These are phyloP conservation scores for Morone chrysops DNA, from an alignment of 2,113 vertebrate species.

Conservation along the genomic window DNA sequence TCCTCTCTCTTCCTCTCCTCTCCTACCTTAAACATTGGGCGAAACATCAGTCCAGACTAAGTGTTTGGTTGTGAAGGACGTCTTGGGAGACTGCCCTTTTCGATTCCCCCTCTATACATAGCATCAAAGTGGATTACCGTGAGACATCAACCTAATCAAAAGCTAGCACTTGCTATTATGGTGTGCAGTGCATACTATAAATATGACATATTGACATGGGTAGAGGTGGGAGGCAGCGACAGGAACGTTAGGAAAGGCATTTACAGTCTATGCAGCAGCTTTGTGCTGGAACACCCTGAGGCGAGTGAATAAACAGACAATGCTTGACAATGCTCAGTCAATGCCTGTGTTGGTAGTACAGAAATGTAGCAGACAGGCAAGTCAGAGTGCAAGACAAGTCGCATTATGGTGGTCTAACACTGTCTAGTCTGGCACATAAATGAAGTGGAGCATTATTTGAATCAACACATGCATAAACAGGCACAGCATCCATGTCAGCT, in stretches of 20 bases:
- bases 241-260: constrained; percentile 46
- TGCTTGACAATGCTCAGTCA: constrained; percentile 52
- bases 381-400: constrained; percentile 49
- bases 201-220: constrained; percentile 51
- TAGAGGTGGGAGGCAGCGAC: constrained; percentile 41
- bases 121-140: constrained; percentile 32
- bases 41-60: background rate
- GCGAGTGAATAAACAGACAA: constrained; percentile 63
- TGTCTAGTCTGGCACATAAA: constrained; percentile 21
- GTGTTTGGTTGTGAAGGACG: constrained; percentile 34
- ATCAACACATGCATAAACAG: constrained; percentile 40
- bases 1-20: constrained; percentile 19
- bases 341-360: constrained; percentile 44
- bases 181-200: constrained; percentile 40
- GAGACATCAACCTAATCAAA: constrained; percentile 59
- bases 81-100: constrained; percentile 11
- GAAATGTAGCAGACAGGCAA: constrained; percentile 51
- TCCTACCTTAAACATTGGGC: constrained; percentile 43
- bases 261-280: constrained; percentile 59
- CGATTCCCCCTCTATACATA: constrained; percentile 33
- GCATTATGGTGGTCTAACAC: constrained; percentile 18
- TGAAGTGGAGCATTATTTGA: constrained; percentile 19
- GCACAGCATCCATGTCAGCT: constrained; percentile 22
- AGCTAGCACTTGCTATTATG: constrained; percentile 32
- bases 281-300: constrained; percentile 60